phyloP scores from a whole-genome alignment of 1,140 invertebrate genomes.

The Drosophila bocki region DNA sequence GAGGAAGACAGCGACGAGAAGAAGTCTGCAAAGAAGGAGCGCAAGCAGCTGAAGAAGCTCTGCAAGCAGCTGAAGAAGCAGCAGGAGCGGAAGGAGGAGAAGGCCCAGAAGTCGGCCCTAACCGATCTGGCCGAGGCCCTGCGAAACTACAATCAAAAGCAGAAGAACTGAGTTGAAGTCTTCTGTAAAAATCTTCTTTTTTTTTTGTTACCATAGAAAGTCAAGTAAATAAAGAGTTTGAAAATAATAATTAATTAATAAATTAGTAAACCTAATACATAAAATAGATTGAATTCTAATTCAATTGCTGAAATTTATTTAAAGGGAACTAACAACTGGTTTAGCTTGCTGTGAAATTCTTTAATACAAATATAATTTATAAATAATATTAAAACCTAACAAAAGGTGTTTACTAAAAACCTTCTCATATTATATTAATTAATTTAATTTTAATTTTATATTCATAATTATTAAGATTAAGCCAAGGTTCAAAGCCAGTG shows the following conservation, averaged over 20 bases:
- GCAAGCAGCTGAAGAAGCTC: constrained; percentile 75
- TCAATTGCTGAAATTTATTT: too few species aligned
- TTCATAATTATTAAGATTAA: background rate
- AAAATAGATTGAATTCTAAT: too few species aligned
- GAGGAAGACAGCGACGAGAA: constrained; percentile 66
- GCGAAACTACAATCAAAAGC: constrained; percentile 42
- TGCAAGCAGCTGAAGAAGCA: constrained; percentile 65
- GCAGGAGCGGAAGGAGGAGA: constrained; percentile 54
- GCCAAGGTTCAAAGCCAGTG: background rate
- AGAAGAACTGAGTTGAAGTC: constrained; percentile 13
- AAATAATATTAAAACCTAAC: background rate
- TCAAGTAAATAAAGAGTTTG: background rate
- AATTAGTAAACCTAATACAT: background rate
- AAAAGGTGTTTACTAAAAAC: background rate
- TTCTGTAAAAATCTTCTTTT: background rate
- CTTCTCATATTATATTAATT: too few species aligned
- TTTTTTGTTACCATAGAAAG: constrained; percentile 10
- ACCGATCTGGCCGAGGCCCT: constrained; percentile 54
- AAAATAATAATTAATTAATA: background rate
- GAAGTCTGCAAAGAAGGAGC: constrained; percentile 60
- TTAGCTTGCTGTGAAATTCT: too few species aligned
- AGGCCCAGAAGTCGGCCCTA: constrained; percentile 22
- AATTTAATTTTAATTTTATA: background rate
- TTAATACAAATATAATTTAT: too few species aligned
- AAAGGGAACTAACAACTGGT: too few species aligned